Percentiles rank a stretch among this genome's conserved stretches.
Conservation (phyloP, 2,797 vertebrate genomes). For the Sardinella longiceps region DNA sequence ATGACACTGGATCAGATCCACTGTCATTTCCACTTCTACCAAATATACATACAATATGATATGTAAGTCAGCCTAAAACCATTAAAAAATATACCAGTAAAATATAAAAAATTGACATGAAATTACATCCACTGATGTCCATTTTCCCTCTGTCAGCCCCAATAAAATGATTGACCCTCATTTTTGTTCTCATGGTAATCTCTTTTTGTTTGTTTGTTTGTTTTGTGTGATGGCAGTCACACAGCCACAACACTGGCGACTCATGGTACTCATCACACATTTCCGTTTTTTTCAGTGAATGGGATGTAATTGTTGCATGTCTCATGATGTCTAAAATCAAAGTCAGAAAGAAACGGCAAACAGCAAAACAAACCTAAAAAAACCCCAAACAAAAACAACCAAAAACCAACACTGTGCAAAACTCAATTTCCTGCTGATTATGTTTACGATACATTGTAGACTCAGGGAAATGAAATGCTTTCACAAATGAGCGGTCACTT, state of each 20-base stretch:
- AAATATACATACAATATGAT: background rate
- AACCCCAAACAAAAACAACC: background rate
- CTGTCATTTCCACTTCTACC: background rate
- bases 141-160: background rate
- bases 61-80: background rate
- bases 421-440: constrained; percentile 45
- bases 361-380: background rate
- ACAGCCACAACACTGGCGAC: too few relatives aligned
- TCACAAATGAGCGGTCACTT: constrained; percentile 62
- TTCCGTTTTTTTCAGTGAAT: background rate
- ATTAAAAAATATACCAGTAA: background rate
- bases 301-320: constrained; percentile 4
- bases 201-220: background rate
- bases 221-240: background rate
- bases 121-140: background rate
- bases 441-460: constrained; percentile 37
- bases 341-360: background rate
- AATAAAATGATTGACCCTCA: background rate
- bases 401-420: background rate
- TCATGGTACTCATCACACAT: constrained; percentile 2
- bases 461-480: constrained; percentile 54
- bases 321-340: background rate
- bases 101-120: background rate
- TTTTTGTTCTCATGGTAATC: background rate
- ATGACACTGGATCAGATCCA: background rate